Evolutionary conservation across 2,113 vertebrate genomes (phyloP).

Genomic region (Spilogale gracilis): DNA sequence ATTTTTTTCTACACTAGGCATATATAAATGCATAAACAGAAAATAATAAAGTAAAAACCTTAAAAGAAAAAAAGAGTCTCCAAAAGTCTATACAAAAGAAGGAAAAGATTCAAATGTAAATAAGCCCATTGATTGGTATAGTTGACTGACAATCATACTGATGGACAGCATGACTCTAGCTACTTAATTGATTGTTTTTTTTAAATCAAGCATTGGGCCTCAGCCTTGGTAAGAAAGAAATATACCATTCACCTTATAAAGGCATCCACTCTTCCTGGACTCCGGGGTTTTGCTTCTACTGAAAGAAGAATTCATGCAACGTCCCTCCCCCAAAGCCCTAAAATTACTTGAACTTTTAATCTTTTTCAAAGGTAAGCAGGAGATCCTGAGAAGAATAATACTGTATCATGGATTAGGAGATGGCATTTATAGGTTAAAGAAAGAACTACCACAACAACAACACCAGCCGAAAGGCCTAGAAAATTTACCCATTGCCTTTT

Average conservation of each 20-base stretch:
- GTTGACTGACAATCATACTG: constrained; percentile 56
- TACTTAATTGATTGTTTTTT: constrained; percentile 45
- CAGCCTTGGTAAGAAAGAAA: constrained; percentile 46
- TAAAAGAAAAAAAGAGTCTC: constrained; percentile 59
- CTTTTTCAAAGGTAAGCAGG: not conserved
- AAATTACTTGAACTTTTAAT: constrained; percentile 6
- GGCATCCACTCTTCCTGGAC: constrained; percentile 29
- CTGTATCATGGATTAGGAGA: not conserved
- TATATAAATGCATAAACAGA: constrained; percentile 26
- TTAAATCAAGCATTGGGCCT: constrained; percentile 36
- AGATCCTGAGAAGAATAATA: not conserved
- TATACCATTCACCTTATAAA: not conserved
- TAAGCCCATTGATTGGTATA: constrained; percentile 53
- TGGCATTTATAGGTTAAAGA: constrained; percentile 12
- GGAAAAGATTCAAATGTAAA: constrained; percentile 65
- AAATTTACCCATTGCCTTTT: not conserved
- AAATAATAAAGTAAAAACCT: constrained; percentile 61
- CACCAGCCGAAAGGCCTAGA: not conserved
- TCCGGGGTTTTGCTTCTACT: not conserved
- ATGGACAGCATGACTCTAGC: constrained; percentile 43
- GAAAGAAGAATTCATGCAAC: not conserved
- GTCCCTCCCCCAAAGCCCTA: not conserved
- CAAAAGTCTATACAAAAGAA: constrained; percentile 41
- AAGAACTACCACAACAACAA: not conserved
- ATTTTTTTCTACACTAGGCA: constrained; percentile 36